These are phyloP conservation scores for Eurosta solidaginis DNA, from an alignment of 1,140 invertebrate genomes.

Conservation along the genomic window DNA sequence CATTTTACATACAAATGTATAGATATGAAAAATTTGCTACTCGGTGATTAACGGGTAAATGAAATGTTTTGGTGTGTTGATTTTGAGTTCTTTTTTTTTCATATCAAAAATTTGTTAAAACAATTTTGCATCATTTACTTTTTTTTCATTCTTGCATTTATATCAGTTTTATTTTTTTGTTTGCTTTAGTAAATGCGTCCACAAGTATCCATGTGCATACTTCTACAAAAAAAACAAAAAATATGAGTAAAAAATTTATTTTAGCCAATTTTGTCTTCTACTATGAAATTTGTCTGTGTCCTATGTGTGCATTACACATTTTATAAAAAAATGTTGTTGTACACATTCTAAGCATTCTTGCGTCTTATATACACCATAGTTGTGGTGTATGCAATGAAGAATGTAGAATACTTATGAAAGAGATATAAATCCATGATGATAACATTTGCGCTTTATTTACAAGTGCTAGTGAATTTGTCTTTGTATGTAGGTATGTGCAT, in stretches of 20 bases:
- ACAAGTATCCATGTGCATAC: conserved; percentile 52
- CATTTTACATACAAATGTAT: no score
- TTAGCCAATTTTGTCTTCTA: not conserved
- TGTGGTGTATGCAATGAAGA: conserved; percentile 21
- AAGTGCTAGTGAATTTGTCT: not conserved
- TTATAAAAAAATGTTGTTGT: not conserved
- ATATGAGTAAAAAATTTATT: not conserved
- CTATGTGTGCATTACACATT: not conserved
- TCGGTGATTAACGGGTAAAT: no score
- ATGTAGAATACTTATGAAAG: not conserved
- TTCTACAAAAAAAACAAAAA: conserved; percentile 42
- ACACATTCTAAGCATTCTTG: not conserved
- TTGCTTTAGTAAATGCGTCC: conserved; percentile 43
- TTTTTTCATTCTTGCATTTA: no score
- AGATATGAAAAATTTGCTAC: no score
- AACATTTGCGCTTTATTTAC: not conserved
- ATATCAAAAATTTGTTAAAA: no score
- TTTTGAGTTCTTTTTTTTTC: no score
- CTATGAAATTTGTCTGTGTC: not conserved
- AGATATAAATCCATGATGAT: not conserved
- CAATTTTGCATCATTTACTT: no score
- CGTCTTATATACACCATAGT: not conserved
- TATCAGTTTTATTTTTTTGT: not conserved
- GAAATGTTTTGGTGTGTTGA: no score
- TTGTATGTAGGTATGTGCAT: not conserved